phyloP scores from a whole-genome alignment of 2,113 vertebrate species.

The Chaetura pelagica region DNA sequence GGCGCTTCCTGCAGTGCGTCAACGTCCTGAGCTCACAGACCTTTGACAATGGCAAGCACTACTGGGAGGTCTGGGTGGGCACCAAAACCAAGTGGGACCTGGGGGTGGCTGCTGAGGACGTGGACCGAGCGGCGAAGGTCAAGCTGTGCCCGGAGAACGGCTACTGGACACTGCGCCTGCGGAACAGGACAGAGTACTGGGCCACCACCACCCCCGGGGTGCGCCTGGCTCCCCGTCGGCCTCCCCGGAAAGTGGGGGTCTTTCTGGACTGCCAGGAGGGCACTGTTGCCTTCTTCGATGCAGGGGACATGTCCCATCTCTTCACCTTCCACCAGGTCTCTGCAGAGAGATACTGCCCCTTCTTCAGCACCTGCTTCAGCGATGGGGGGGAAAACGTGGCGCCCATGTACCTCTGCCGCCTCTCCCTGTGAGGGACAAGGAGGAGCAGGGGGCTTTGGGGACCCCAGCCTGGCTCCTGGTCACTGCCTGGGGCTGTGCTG shows the following conservation, averaged over 20 bases:
- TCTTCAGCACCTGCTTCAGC: slow-evolving; percentile 88
- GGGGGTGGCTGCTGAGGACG: slow-evolving; percentile 80
- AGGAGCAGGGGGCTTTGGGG: rapidly evolving
- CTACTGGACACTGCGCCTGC: slow-evolving; percentile 86
- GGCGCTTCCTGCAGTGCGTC: slow-evolving; percentile 84
- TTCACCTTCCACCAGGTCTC: slow-evolving; percentile 79
- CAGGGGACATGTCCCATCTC: slow-evolving; percentile 81
- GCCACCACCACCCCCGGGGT: slow-evolving; percentile 82
- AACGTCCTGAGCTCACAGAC: slow-evolving; percentile 79
- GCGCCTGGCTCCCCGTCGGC: slow-evolving; percentile 52
- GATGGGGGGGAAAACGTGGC: slow-evolving; percentile 69
- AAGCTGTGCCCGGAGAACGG: slow-evolving; percentile 83
- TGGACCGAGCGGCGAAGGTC: slow-evolving; percentile 75
- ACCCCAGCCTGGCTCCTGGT: background rate
- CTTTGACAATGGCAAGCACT: slow-evolving; percentile 81
- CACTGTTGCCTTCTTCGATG: slow-evolving; percentile 82
- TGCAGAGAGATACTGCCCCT: slow-evolving; percentile 77
- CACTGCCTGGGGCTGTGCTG: background rate
- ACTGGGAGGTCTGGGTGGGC: slow-evolving; percentile 89
- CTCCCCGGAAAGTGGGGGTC: slow-evolving; percentile 76
- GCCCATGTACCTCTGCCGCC: slow-evolving; percentile 82
- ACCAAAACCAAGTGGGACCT: slow-evolving; percentile 87
- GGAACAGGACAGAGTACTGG: slow-evolving; percentile 75
- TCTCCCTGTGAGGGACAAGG: background rate
- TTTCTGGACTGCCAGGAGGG: slow-evolving; percentile 82